phyloP scores from a whole-genome alignment of 2,113 vertebrate species.

The Aegotheles bennettii region DNA sequence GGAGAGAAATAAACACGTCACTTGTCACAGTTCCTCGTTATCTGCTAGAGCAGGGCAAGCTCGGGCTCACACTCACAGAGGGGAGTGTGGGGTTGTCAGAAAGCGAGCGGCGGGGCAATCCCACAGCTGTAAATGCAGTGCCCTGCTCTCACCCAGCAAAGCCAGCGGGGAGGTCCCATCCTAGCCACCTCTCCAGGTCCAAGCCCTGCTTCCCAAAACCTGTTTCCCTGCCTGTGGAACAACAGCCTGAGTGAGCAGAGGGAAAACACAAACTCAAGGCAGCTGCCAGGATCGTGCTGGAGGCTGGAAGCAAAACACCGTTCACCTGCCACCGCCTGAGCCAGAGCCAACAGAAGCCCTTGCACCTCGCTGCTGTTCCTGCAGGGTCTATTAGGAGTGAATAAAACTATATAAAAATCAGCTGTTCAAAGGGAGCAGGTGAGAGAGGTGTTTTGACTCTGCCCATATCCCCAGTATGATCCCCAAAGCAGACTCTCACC shows the following conservation, averaged over 20 bases:
- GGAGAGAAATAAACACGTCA: not conserved
- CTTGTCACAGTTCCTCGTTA: not conserved
- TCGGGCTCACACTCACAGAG: not conserved
- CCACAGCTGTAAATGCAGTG: rapidly evolving
- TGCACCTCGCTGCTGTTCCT: not conserved
- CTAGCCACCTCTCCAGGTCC: not conserved
- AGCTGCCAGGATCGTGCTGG: not conserved
- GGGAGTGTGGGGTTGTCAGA: not conserved
- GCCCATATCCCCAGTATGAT: not conserved
- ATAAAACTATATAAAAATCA: not conserved
- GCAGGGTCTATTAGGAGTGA: not conserved
- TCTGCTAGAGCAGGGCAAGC: not conserved
- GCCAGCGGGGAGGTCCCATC: not conserved
- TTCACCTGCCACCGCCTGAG: not conserved
- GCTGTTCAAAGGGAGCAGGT: not conserved
- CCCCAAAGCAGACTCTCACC: not conserved
- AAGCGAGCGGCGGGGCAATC: rapidly evolving
- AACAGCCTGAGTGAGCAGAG: not conserved
- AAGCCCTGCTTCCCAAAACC: not conserved
- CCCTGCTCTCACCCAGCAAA: not conserved
- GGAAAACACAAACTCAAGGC: not conserved
- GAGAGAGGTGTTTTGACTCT: not conserved
- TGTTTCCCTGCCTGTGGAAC: not conserved
- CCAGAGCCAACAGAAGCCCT: not conserved
- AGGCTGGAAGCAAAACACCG: not conserved